Conservation (phyloP, 2,797 vertebrate species). For the Xenentodon cancila region DNA sequence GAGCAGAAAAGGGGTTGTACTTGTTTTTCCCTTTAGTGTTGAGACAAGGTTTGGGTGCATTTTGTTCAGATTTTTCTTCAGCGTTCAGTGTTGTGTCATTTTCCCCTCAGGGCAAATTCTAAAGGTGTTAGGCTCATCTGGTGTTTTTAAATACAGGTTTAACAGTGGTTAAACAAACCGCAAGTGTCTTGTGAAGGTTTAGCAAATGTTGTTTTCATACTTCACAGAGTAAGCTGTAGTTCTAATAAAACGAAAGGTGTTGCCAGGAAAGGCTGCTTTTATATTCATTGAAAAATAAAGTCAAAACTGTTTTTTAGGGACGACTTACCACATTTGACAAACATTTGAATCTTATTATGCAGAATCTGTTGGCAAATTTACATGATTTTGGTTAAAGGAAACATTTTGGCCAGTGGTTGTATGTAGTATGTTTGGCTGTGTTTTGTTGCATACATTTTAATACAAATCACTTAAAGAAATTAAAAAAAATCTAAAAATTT, state of each 20-base stretch:
- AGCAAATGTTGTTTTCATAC: conserved; percentile 51
- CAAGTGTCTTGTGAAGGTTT: conserved; percentile 30
- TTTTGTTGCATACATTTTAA: too few species aligned
- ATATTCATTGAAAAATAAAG: not conserved
- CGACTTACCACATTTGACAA: not conserved
- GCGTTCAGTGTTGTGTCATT: conserved; percentile 63
- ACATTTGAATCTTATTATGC: too few species aligned
- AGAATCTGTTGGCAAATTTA: too few species aligned
- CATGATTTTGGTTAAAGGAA: too few species aligned
- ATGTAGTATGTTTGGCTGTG: too few species aligned
- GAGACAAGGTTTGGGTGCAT: conserved; percentile 63
- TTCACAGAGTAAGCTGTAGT: conserved; percentile 15
- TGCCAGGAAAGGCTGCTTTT: conserved; percentile 9
- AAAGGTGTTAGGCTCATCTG: conserved; percentile 56
- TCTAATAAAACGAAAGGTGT: not conserved
- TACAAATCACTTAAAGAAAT: too few species aligned
- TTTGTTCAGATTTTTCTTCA: conserved; percentile 62
- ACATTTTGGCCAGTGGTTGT: too few species aligned
- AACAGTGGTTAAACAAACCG: conserved; percentile 38
- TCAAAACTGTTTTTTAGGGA: not conserved
- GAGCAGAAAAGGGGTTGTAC: conserved; percentile 52
- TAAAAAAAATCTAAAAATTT: too few species aligned
- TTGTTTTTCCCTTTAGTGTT: conserved; percentile 57
- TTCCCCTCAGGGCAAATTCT: conserved; percentile 58
- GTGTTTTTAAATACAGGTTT: conserved; percentile 48